phyloP scores from a whole-genome alignment of 2,113 vertebrate genomes.

The Pachyramphus minor region DNA sequence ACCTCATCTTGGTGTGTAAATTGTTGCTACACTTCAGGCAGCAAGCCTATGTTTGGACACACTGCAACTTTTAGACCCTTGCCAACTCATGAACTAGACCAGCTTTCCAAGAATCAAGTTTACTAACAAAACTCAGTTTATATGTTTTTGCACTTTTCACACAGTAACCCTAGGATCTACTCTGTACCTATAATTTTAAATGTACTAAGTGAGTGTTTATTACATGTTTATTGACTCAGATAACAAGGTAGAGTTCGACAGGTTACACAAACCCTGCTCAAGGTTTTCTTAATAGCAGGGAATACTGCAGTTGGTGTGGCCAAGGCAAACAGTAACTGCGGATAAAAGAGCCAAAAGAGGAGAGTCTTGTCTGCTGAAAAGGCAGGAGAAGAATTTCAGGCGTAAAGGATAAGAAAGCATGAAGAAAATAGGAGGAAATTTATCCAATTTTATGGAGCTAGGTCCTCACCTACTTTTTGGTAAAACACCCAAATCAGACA shows the following conservation, averaged over 20 bases:
- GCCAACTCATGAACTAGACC: not conserved
- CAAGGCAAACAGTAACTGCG: not conserved
- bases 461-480: not conserved
- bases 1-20: not conserved
- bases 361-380: not conserved
- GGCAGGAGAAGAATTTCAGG: not conserved
- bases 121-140: not conserved
- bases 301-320: not conserved
- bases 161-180: not conserved
- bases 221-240: not conserved
- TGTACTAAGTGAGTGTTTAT: not conserved
- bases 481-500: not conserved
- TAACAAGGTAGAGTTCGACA: not conserved
- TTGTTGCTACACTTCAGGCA: not conserved
- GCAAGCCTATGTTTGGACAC: not conserved
- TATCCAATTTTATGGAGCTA: not conserved
- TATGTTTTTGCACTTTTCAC: not conserved
- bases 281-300: not conserved
- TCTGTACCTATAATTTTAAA: not conserved
- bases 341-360: not conserved
- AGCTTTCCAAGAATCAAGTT: not conserved
- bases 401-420: not conserved
- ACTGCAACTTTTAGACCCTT: not conserved
- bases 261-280: not conserved
- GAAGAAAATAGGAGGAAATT: not conserved